These are phyloP conservation scores for Agriopis aurantiaria DNA, from an alignment of 2,888 invertebrate genomes.

Conservation along the genomic window DNA sequence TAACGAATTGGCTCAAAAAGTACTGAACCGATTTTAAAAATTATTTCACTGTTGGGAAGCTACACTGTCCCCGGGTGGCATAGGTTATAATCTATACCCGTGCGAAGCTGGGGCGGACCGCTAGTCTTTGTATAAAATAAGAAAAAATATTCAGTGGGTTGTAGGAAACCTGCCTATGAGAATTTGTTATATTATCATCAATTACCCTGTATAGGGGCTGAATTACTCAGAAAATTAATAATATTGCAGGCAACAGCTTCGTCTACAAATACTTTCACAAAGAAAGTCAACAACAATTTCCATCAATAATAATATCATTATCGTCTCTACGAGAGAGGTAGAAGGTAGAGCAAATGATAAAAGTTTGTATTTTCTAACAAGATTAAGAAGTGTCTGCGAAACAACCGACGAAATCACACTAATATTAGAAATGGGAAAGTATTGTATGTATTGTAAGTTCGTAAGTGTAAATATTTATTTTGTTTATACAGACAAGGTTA, in stretches of 20 bases:
- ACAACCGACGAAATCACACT: background rate
- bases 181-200: too few species aligned
- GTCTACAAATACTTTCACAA: background rate
- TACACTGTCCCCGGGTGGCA: too few species aligned
- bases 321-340: background rate
- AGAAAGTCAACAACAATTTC: conserved; percentile 16
- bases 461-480: background rate
- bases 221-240: background rate
- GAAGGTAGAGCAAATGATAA: conserved; percentile 51
- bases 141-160: too few species aligned
- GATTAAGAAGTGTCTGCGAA: conserved; percentile 40
- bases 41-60: too few species aligned
- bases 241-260: background rate
- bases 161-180: too few species aligned
- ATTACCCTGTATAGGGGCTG: background rate
- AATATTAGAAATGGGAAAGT: background rate
- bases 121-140: too few species aligned
- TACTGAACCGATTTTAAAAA: too few species aligned
- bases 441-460: background rate
- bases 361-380: conserved; percentile 59
- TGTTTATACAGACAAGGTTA: background rate
- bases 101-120: too few species aligned
- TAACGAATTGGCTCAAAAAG: too few species aligned
- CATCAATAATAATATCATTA: conserved; percentile 23
- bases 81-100: too few species aligned